Base-by-base conservation (phyloP, 2,888 invertebrate genomes). In the Phortica okadai region DNA sequence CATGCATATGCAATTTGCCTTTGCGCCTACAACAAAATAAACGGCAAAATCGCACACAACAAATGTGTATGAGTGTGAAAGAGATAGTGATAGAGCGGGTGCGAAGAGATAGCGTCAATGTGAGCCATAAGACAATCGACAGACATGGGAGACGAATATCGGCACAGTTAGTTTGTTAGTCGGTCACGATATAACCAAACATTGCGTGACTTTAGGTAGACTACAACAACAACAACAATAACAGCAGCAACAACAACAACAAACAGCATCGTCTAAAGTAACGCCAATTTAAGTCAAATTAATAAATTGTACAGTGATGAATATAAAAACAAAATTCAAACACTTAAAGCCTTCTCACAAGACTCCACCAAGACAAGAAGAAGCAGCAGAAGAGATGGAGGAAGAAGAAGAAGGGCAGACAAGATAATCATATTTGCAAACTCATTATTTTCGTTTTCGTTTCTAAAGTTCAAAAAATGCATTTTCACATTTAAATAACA, bases 51-150 rank as follows among this genome's bases (percentile, higher is more conserved):
- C 8, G 50, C 50, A 50, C 1, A 45, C 54, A 7, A 72, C 11
- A 72, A 72, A 54, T 41, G 56, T 41, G 56, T 70, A 16, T 14
- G 6, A 2, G 62, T 14, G 44, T 10, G 45, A n/a, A 25, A 5
- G 41, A 25, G 33, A 2, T 4, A 33, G 33, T 0, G 58, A 33
- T 25, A n/a, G 25, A 73, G 33, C 16, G 50, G 25, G 6, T 21
- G 67, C 3, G 8, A 25, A 62, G 72, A 67, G 56, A 78, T 54
- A 54, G 70, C 77, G 78, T 77, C 77, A 76, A 6, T 8, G 45
- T 10, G 1, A 45, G 54, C 64, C 50, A 50, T 8, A 50, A 50
- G 50, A 50, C 14, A 50, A 50, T 50, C 50, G 50, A 50, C 50
- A 50, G 14, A 14, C 50, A 33, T 4, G 45, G 14, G 50, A 50